Conservation (phyloP, 2,113 vertebrate genomes). For the Stegostoma tigrinum region DNA sequence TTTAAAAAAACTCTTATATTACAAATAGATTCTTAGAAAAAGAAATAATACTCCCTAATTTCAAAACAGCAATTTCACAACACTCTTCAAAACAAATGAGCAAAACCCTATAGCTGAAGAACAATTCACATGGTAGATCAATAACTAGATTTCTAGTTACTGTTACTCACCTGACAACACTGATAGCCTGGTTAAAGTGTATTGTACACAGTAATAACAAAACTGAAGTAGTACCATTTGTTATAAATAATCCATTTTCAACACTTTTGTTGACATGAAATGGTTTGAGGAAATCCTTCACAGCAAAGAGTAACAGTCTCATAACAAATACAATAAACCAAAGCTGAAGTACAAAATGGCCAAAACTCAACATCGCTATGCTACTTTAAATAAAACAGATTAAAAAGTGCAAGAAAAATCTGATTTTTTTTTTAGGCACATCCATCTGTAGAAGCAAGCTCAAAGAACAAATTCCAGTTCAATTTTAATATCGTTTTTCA, state of each 20-base stretch:
- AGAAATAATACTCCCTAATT: slow-evolving; percentile 28
- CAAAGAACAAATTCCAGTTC: slow-evolving; percentile 69
- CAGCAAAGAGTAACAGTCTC: background rate
- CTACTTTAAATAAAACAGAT: slow-evolving; percentile 70
- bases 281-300: slow-evolving; percentile 66
- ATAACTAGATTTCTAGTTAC: slow-evolving; percentile 39
- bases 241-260: slow-evolving; percentile 69
- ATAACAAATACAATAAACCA: slow-evolving; percentile 55
- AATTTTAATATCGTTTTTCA: slow-evolving; percentile 61
- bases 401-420: slow-evolving; percentile 79
- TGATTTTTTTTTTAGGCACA: slow-evolving; percentile 65
- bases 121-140: slow-evolving; percentile 9
- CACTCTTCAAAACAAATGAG: slow-evolving; percentile 13
- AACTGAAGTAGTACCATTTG: slow-evolving; percentile 55
- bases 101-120: background rate
- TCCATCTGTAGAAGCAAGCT: slow-evolving; percentile 71
- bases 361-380: slow-evolving; percentile 55
- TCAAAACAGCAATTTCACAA: slow-evolving; percentile 25
- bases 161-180: slow-evolving; percentile 49
- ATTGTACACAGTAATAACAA: slow-evolving; percentile 61
- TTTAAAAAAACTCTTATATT: slow-evolving; percentile 25
- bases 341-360: slow-evolving; percentile 66
- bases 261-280: slow-evolving; percentile 57
- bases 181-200: slow-evolving; percentile 40
- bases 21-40: slow-evolving; percentile 34